phyloP scores from a whole-genome alignment of 2,797 vertebrate genomes.

The Macropodus opercularis region DNA sequence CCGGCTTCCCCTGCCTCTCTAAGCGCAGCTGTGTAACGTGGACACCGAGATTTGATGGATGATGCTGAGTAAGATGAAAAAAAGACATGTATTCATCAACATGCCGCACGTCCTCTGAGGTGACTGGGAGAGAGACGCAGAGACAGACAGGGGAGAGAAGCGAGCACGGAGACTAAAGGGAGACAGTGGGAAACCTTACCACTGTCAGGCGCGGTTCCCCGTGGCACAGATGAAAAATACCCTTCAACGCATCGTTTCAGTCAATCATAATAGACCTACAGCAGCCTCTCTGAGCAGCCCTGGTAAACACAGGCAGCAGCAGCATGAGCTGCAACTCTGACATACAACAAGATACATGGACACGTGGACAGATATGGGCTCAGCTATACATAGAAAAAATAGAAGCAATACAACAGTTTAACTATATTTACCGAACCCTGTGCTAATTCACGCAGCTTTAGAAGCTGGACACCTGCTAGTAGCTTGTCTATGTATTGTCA shows the following conservation, averaged over 20 bases:
- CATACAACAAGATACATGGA: slow-evolving; percentile 27
- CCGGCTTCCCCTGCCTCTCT: slow-evolving; percentile 37
- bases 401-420: too few relatives aligned
- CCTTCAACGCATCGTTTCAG: slow-evolving; percentile 79
- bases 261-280: slow-evolving; percentile 81
- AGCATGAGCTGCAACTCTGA: slow-evolving; percentile 67
- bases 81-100: slow-evolving; percentile 75
- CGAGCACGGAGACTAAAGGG: slow-evolving; percentile 49
- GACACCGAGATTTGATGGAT: slow-evolving; percentile 72
- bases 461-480: slow-evolving; percentile 61
- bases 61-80: slow-evolving; percentile 71
- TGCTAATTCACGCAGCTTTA: too few relatives aligned
- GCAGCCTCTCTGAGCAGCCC: slow-evolving; percentile 77
- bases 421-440: too few relatives aligned
- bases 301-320: slow-evolving; percentile 82
- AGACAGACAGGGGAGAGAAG: slow-evolving; percentile 34
- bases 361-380: slow-evolving; percentile 16
- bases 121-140: slow-evolving; percentile 21
- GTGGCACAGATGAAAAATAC: slow-evolving; percentile 79
- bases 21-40: slow-evolving; percentile 53
- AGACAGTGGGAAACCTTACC: slow-evolving; percentile 74
- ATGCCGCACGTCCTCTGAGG: slow-evolving; percentile 53
- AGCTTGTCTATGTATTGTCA: slow-evolving; percentile 59
- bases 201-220: slow-evolving; percentile 76
- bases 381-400: too few relatives aligned